phyloP scores from a whole-genome alignment of 2,797 vertebrate species.

The Buceros bicornis region DNA sequence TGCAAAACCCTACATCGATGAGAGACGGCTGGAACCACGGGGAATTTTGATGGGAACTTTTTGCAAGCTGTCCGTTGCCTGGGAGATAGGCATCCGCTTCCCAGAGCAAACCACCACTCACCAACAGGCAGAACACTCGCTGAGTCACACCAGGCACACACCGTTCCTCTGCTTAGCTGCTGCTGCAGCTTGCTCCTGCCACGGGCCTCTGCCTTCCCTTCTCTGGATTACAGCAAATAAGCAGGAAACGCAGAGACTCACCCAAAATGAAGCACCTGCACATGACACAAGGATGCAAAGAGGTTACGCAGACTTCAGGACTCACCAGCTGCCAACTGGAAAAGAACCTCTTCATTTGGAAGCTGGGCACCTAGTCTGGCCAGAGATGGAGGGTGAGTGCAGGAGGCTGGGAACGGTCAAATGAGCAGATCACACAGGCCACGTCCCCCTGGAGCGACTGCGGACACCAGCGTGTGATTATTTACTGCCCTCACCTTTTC shows the following conservation, averaged over 20 bases:
- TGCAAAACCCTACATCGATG: not conserved
- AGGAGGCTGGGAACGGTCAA: not conserved
- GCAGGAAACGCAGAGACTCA: not conserved
- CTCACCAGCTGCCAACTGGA: not conserved
- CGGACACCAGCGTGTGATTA: slow-evolving; percentile 14
- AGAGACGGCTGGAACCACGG: accelerated
- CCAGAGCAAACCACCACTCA: not conserved
- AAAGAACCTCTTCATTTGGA: not conserved
- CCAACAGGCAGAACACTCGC: not conserved
- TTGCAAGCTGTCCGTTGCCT: not conserved
- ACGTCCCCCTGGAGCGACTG: not conserved
- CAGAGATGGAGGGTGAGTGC: not conserved
- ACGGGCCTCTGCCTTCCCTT: not conserved
- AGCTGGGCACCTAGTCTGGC: not conserved
- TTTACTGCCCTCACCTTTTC: not conserved
- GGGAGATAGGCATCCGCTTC: not conserved
- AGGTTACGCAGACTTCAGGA: not conserved
- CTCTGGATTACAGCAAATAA: not conserved
- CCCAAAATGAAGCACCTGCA: not conserved
- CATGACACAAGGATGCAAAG: not conserved
- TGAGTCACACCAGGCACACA: not conserved
- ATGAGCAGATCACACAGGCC: not conserved
- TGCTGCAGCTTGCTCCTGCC: not conserved
- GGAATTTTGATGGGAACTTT: not conserved
- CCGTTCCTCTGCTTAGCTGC: not conserved